phyloP scores from a whole-genome alignment of 2,888 invertebrate genomes.

The Smittia sp. region DNA sequence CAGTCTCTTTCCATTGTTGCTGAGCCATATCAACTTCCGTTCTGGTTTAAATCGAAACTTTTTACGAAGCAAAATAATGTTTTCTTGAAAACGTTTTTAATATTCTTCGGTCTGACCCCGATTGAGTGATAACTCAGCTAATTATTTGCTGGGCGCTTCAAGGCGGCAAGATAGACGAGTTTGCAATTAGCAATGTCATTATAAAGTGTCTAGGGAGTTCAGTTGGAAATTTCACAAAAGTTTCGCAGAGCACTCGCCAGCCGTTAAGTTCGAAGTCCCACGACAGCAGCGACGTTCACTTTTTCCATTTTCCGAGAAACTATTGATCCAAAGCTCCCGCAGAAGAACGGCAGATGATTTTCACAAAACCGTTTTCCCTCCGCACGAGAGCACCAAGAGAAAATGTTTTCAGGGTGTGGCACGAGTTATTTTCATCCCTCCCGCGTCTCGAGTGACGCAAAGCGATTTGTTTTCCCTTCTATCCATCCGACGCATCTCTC shows the following conservation, averaged over 20 bases:
- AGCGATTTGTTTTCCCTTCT: not conserved
- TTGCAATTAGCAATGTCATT: too few species aligned
- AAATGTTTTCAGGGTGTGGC: slow-evolving; percentile 30
- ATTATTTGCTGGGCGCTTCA: too few species aligned
- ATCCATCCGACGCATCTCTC: slow-evolving; percentile 29
- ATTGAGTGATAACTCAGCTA: not conserved
- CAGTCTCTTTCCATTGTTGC: slow-evolving; percentile 27
- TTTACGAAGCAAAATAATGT: not conserved
- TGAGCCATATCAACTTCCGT: slow-evolving; percentile 29
- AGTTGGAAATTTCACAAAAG: too few species aligned
- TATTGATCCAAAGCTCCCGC: not conserved
- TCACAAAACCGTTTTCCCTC: not conserved
- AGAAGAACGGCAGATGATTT: slow-evolving; percentile 6
- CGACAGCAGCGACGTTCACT: too few species aligned
- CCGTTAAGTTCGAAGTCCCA: too few species aligned
- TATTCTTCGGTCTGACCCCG: not conserved
- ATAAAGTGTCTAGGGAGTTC: too few species aligned
- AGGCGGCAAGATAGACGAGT: too few species aligned
- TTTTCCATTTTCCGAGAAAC: too few species aligned
- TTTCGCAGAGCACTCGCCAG: too few species aligned
- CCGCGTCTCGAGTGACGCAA: slow-evolving; percentile 17
- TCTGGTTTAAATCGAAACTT: slow-evolving; percentile 32
- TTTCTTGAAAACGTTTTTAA: not conserved
- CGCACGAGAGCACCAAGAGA: not conserved
- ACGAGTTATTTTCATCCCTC: not conserved